Evolutionary conservation across 1,140 invertebrate genomes (phyloP), one percentile per base, ranked within the genome.

Genomic region (Rhyacophila brunnea): DNA sequence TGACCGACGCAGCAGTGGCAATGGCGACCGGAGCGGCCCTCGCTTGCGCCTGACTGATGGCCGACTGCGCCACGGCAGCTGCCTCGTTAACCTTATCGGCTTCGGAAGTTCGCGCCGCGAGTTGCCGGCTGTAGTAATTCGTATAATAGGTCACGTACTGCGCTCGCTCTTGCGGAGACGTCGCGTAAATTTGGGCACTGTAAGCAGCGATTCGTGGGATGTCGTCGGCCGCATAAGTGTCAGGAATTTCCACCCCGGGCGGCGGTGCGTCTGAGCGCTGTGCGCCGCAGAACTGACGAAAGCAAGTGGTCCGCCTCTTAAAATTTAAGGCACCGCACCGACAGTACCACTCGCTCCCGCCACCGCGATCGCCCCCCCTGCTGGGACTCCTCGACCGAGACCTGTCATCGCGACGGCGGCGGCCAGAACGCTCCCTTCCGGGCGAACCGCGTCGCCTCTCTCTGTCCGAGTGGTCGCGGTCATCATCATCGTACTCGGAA

Each of bases 21-120:
- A 28, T 28, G 23, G 23, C 1, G 73, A 75, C 14, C 81, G 80
- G 23, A 0, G 77, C 79, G 9, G 80, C 71, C 19, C 81, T 73
- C 3, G 85, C 85, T 59, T 92, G 85, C 14, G 89, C 81, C 45
- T 90, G 88, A 65, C 86, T 84, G 46, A 96, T 92, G 9, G 93
- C 93, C 4, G 91, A 91, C 59, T 95, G 89, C 0, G 93, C 92
- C 0, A 95, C 89, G 28, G 92, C 92, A 5, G 93, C 92, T 4
- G 92, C 92, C 1, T 92, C 90, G 77, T 95, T 95, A 0, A 78
- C 75, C 35, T 75, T 66, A 23, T 79, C 77, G 11, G 76, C 72
- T 60, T 79, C 77, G 2, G 75, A 87, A 66, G 68, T 71, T 77
- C 64, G 80, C 74, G 85, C 83, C 46, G 76, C 78, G 60, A 89